These are phyloP conservation scores for Cephalotes varians DNA, from an alignment of 2,888 invertebrate genomes.

Conservation along the genomic window DNA sequence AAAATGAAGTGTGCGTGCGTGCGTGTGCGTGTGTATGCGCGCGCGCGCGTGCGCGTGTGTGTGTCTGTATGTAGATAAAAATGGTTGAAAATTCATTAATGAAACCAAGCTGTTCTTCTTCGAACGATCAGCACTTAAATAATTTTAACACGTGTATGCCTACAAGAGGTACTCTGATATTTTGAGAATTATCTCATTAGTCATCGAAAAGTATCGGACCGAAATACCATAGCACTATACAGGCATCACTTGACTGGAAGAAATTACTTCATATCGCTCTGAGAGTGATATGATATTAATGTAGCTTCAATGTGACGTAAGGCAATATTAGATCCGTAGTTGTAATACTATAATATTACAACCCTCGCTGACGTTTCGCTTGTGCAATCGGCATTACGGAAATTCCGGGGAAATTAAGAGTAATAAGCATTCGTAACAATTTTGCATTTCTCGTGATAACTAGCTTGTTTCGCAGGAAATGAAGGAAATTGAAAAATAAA, in stretches of 20 bases:
- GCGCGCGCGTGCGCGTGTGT: no score
- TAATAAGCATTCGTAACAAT: background rate
- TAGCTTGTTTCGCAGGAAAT: background rate
- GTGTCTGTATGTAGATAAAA: background rate
- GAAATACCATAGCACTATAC: conserved; percentile 10
- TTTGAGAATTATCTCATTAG: conserved; percentile 27
- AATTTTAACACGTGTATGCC: conserved; percentile 18
- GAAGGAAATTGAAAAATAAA: background rate
- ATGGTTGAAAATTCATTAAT: background rate
- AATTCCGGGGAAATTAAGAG: background rate
- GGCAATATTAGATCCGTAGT: background rate
- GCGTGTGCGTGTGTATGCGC: no score
- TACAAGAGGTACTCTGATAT: conserved; percentile 3
- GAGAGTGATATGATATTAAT: background rate
- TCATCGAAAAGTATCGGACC: conserved; percentile 26
- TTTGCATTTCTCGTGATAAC: background rate
- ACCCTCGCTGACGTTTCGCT: background rate
- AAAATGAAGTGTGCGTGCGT: no score
- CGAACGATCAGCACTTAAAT: background rate
- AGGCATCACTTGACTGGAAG: background rate
- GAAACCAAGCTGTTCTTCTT: background rate
- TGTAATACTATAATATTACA: background rate
- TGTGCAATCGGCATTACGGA: background rate
- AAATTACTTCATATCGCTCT: background rate
- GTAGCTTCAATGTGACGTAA: background rate